phyloP scores from a whole-genome alignment of 2,888 invertebrate species.

The Atrina japonica region DNA sequence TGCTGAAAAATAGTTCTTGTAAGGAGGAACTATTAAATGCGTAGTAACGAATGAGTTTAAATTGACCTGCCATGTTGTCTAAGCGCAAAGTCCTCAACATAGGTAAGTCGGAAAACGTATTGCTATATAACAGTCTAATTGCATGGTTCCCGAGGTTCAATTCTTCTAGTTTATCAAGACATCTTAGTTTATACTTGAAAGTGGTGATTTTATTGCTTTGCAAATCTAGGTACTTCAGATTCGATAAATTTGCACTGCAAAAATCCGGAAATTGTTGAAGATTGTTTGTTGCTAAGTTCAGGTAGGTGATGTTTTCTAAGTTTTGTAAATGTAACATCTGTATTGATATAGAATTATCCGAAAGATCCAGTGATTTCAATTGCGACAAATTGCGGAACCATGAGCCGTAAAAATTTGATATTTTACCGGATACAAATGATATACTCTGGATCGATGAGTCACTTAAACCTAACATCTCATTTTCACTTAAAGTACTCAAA shows the following conservation, averaged over 20 bases:
- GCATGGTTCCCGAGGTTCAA: slow-evolving; percentile 32
- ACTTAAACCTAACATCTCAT: neutral
- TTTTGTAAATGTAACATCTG: neutral
- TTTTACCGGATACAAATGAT: neutral
- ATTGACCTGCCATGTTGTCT: slow-evolving; percentile 1
- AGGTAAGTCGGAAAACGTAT: slow-evolving; percentile 26
- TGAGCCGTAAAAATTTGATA: neutral
- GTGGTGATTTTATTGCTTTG: slow-evolving; percentile 12
- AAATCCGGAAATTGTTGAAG: slow-evolving; percentile 12
- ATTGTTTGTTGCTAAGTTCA: slow-evolving; percentile 6
- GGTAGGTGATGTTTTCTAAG: neutral
- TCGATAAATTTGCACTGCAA: slow-evolving; percentile 10
- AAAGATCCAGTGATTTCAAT: slow-evolving; percentile 1
- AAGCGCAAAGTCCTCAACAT: neutral
- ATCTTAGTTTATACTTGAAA: slow-evolving; percentile 15
- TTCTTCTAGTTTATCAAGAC: slow-evolving; percentile 31
- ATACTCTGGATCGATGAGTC: neutral
- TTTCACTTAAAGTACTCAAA: too few species aligned
- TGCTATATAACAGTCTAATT: slow-evolving; percentile 27
- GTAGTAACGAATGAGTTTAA: neutral
- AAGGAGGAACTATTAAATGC: slow-evolving; percentile 29
- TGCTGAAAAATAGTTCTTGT: slow-evolving; percentile 1
- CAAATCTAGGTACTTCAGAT: slow-evolving; percentile 9
- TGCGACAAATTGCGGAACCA: neutral
- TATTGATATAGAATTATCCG: slow-evolving; percentile 1